Evolutionary conservation across 2,797 vertebrate genomes (phyloP).

Genomic region (Pantherophis alleghaniensis): DNA sequence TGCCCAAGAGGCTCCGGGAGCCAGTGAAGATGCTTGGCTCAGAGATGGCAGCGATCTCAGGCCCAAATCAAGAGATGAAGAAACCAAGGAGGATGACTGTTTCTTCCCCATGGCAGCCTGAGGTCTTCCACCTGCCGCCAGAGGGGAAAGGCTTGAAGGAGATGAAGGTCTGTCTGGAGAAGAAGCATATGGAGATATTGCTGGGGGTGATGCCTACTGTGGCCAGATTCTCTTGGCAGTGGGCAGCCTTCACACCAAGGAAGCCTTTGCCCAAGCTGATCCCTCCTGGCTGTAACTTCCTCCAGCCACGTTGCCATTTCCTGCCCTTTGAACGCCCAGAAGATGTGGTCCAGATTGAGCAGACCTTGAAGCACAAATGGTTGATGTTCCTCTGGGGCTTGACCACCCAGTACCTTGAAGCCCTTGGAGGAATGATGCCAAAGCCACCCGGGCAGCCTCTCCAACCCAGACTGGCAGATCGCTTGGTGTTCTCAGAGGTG

Average conservation of each 20-base stretch:
- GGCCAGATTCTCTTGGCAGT: background rate
- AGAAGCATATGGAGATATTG: background rate
- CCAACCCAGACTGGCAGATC: background rate
- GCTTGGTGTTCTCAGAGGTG: background rate
- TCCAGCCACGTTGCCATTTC: background rate
- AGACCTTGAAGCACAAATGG: background rate
- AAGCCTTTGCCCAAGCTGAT: background rate
- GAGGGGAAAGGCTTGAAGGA: background rate
- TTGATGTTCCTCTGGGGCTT: conserved; percentile 5
- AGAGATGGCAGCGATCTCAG: background rate
- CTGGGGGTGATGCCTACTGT: background rate
- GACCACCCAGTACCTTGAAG: background rate
- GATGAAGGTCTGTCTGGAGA: background rate
- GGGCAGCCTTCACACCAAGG: background rate
- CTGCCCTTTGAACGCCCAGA: background rate
- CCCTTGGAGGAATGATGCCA: background rate
- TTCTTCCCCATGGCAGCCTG: background rate
- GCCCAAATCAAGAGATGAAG: too few species aligned
- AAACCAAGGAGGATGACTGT: accelerated
- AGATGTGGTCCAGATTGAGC: background rate
- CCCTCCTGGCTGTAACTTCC: background rate
- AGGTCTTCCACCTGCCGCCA: background rate
- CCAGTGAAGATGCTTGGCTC: conserved; percentile 47
- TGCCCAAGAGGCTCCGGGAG: conserved; percentile 53
- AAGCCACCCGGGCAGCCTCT: background rate